Evolutionary conservation across 2,888 invertebrate genomes (phyloP).

Genomic region (Apantesis nais): DNA sequence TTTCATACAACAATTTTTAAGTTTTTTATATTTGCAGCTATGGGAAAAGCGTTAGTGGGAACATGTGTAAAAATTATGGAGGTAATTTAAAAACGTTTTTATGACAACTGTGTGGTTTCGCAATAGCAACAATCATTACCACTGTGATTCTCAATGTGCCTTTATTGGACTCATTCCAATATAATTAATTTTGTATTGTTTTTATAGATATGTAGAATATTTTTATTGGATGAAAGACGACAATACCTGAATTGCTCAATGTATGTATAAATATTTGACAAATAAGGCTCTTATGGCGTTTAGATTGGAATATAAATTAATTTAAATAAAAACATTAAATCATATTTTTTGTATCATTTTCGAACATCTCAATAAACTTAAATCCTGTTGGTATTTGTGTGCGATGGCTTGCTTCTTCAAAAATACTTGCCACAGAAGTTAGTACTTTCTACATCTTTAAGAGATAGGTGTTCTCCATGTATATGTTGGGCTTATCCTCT

Average conservation of each 20-base stretch:
- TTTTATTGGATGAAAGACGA: conserved; percentile 39
- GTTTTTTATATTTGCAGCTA: conserved; percentile 2
- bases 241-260: conserved; percentile 67
- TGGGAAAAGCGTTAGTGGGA: neutral
- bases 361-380: neutral
- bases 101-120: conserved; percentile 22
- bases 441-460: no score
- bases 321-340: conserved; percentile 26
- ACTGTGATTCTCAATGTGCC: conserved; percentile 40
- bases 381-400: no score
- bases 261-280: conserved; percentile 42
- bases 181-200: conserved; percentile 37
- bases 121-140: conserved; percentile 14
- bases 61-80: neutral
- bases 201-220: conserved; percentile 41
- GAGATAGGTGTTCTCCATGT: no score
- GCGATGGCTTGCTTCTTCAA: no score
- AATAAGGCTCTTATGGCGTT: conserved; percentile 28
- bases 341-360: conserved; percentile 1
- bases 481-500: no score
- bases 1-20: conserved; percentile 6
- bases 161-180: conserved; percentile 57
- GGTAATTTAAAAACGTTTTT: conserved; percentile 11
- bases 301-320: conserved; percentile 29
- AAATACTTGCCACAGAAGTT: no score